A percentile compares a stretch with the other conserved stretches of the same genome.
Evolutionary conservation across 2,797 vertebrate species (phyloP).

Genomic region (Ptychadena robeensis): DNA sequence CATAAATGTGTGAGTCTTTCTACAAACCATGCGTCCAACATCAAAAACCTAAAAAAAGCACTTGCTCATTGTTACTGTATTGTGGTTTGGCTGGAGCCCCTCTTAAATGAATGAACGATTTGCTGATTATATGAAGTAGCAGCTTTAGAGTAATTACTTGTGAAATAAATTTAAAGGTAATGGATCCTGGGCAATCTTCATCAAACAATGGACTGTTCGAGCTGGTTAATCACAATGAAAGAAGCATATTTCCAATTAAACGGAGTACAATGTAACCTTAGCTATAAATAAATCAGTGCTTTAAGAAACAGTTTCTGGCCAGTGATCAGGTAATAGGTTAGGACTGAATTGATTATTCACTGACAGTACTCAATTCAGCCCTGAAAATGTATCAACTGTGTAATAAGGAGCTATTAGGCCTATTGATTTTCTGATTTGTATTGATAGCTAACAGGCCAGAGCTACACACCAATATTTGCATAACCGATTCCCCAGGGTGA

Average conservation of each 20-base stretch:
- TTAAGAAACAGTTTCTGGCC: constrained; percentile 73
- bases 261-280: constrained; percentile 62
- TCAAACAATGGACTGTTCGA: constrained; percentile 18
- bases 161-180: neutral
- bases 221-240: constrained; percentile 38
- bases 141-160: neutral
- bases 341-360: constrained; percentile 84
- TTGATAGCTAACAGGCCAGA: constrained; percentile 92
- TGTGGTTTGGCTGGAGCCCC: neutral
- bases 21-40: neutral
- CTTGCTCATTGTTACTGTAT: neutral
- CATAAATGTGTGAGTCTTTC: neutral
- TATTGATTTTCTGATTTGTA: constrained; percentile 96
- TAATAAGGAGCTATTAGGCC: constrained; percentile 94
- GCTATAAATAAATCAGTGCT: constrained; percentile 66
- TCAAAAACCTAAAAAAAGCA: neutral
- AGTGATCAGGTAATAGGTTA: constrained; percentile 83
- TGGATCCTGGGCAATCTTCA: neutral
- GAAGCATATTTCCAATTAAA: constrained; percentile 51
- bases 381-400: constrained; percentile 88
- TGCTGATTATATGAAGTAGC: neutral
- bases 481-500: constrained; percentile 86
- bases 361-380: constrained; percentile 80
- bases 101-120: neutral
- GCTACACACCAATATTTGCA: constrained; percentile 90